Conservation (phyloP, 2,113 vertebrate genomes). For the Saguinus midas region DNA sequence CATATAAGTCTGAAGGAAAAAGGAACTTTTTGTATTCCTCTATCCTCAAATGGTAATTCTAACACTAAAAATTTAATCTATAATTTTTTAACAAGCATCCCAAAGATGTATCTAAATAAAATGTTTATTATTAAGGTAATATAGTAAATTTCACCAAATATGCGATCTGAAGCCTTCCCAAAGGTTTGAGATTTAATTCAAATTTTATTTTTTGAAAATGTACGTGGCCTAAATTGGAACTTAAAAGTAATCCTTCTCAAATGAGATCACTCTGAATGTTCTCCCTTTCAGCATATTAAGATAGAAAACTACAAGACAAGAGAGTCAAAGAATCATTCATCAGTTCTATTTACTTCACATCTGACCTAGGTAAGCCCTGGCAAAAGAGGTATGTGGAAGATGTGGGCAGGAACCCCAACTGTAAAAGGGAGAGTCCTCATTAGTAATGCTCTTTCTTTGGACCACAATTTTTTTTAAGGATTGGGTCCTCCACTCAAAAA, state of each 20-base stretch:
- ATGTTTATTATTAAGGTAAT: conserved; percentile 10
- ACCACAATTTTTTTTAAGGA: neutral
- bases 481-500: neutral
- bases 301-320: neutral
- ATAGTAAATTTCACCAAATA: neutral
- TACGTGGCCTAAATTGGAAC: neutral
- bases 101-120: conserved; percentile 41
- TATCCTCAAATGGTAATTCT: neutral
- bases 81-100: neutral
- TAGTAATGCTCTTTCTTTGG: neutral
- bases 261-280: neutral
- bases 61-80: conserved; percentile 8
- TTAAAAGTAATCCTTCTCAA: neutral
- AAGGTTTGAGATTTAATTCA: neutral
- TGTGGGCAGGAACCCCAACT: neutral
- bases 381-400: neutral
- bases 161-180: neutral
- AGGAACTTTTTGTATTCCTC: neutral
- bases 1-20: neutral
- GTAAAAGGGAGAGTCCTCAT: neutral
- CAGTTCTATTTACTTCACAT: neutral
- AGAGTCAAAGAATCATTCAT: neutral
- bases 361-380: neutral
- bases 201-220: neutral
- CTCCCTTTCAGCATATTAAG: neutral